Base-by-base conservation (phyloP, 1,140 invertebrate species). In the Halyomorpha halys region DNA sequence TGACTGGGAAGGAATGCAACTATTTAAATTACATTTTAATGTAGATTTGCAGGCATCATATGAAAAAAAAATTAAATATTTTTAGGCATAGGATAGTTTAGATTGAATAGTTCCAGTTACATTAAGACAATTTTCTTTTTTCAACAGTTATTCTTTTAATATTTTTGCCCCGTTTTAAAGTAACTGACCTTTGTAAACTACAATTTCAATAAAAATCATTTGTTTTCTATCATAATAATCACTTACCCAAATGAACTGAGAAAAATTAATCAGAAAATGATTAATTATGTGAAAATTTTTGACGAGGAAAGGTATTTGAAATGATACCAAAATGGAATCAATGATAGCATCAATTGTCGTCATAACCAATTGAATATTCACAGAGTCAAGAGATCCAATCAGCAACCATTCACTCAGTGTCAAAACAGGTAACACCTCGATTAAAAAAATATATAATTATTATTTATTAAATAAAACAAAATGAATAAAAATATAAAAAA, bases 221-320 rank as follows among this genome's bases (percentile, higher is more conserved):
- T n/a, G n/a, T n/a, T n/a, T n/a, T n/a, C n/a, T n/a, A 30, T 30
- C 8, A 39, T 11, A 13, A 11, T 39, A 13, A 39, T 39, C n/a
- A 60, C 44, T 60, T 44, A 60, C 59, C 59, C 59, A 60, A 44
- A 60, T 6, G 18, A 39, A 60, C 34, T 60, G 39, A 60, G 30
- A 60, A 44, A 60, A 60, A 60, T 62, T 62, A 27, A 44, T n/a
- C 16, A 49, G 19, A 45, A 49, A 19, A 25, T 49, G 16, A 25
- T 18, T 62, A n/a, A 49, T 18, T 13, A 47, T 27, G 6, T 30
- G 47, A 18, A 49, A 25, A 30, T 62, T 62, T 18, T 62, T 49
- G n/a, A 51, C 4, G 4, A 62, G 44, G 16, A 51, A 51, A 47
- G 44, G 61, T 14, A 62, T n/a, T 44, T 51, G 47, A 45, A 51